Base-by-base conservation (phyloP, 2,113 vertebrate species). In the Cottus gobio region DNA sequence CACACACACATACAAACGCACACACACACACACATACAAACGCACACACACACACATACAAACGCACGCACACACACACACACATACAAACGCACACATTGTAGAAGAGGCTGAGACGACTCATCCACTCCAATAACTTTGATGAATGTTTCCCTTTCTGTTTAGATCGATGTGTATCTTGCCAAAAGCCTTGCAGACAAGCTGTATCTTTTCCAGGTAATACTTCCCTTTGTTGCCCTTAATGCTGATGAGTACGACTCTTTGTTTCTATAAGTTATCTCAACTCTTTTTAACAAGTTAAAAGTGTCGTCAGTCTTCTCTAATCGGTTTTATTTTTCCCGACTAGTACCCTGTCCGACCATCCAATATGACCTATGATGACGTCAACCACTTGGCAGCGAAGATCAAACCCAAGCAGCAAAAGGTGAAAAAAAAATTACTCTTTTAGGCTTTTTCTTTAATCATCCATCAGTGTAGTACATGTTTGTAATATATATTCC, bases 341-440 rank as follows among this genome's bases (percentile, higher is more conserved):
- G 79, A 83, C 76, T 1, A 99, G 98, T 99, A 99, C 79, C 98
- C 98, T 0, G 97, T 99, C 81, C 96, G 97, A 60, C 98, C 98
- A 4, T 94, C 96, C 56, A 95, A 90, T 18, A 99, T 99, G 97
- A 97, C 95, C 0, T 99, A 99, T 0, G 96, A 97, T 78, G 96
- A 98, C 30, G 94, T 97, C 83, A 95, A 95, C 2, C 97, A 98
- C 88, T 92, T 99, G 37, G 90, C 96, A 3, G 97, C 97, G 2
- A 97, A 94, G 92, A 99, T 99, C 93, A 99, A 99, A 91, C 97
- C 98, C 72, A 98, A 98, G 87, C 97, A 98, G 86, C 98, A 99
- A 90, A 97, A 96, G 96, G 98, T 99, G 67, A 28, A 26, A 39
- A 60, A 69, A 16, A n/a, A n/a, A n/a, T n/a, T n/a, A n/a, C n/a